Evolutionary conservation across 2,113 vertebrate genomes (phyloP).

Genomic region (Channa argus): DNA sequence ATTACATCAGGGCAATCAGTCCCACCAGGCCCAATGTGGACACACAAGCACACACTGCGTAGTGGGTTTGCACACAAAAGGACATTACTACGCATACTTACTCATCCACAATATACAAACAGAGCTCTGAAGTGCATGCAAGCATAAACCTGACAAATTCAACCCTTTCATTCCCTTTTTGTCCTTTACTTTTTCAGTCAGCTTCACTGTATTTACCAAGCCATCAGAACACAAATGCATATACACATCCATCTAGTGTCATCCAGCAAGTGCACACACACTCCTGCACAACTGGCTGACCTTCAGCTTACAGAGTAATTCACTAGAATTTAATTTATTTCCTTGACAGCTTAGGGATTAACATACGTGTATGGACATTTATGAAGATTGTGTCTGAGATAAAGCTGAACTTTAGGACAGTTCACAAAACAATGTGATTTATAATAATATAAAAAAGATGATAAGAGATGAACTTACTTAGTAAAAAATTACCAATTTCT

Average conservation of each 20-base stretch:
- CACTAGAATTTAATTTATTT: neutral
- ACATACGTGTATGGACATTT: neutral
- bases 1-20: slow-evolving; percentile 62
- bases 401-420: neutral
- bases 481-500: neutral
- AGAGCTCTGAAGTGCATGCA: slow-evolving; percentile 11
- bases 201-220: neutral
- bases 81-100: slow-evolving; percentile 38
- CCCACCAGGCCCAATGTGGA: slow-evolving; percentile 8
- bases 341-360: neutral
- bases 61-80: slow-evolving; percentile 35
- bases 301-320: slow-evolving; percentile 15
- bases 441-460: neutral
- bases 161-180: neutral
- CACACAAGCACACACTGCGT: slow-evolving; percentile 3
- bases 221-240: neutral
- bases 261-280: neutral
- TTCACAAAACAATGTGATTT: neutral
- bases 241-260: neutral
- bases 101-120: slow-evolving; percentile 47
- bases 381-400: slow-evolving; percentile 6
- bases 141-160: slow-evolving; percentile 8
- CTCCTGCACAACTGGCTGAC: slow-evolving; percentile 1
- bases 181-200: neutral
- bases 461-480: too few relatives aligned